phyloP scores from a whole-genome alignment of 23 tunicate species.

The Styela clava region DNA sequence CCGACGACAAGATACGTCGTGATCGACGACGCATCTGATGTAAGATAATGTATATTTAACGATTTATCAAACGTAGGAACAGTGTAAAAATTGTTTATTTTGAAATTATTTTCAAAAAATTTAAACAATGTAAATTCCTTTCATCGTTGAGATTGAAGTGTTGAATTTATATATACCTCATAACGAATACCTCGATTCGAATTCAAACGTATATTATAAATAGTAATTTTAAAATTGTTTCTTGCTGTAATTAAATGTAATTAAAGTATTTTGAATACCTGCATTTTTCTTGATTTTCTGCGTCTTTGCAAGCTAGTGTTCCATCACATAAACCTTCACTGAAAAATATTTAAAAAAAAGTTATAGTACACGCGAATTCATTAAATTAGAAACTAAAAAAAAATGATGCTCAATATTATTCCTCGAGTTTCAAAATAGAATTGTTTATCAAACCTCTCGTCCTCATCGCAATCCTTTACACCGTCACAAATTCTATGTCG shows the following conservation, averaged over 20 bases:
- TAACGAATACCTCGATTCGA: too few relatives aligned
- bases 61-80: not conserved
- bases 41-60: not conserved
- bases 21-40: conserved; percentile 1
- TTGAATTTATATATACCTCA: too few relatives aligned
- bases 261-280: too few relatives aligned
- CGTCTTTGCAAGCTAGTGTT: conserved; percentile 45
- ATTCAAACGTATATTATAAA: too few relatives aligned
- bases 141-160: too few relatives aligned
- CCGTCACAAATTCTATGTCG: conserved; percentile 57
- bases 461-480: conserved; percentile 48
- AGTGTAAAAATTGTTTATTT: not conserved
- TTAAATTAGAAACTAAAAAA: too few relatives aligned
- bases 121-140: too few relatives aligned
- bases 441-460: conserved; percentile 58
- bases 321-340: conserved; percentile 49
- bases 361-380: not conserved
- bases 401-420: too few relatives aligned
- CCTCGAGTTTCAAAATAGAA: too few relatives aligned
- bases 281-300: conserved; percentile 26
- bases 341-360: conserved; percentile 16
- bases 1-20: conserved; percentile 25
- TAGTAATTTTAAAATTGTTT: too few relatives aligned
- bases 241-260: too few relatives aligned
- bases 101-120: too few relatives aligned